Base-by-base conservation (phyloP, 2,888 invertebrate species). In the Pycnomerus fuliginosus region DNA sequence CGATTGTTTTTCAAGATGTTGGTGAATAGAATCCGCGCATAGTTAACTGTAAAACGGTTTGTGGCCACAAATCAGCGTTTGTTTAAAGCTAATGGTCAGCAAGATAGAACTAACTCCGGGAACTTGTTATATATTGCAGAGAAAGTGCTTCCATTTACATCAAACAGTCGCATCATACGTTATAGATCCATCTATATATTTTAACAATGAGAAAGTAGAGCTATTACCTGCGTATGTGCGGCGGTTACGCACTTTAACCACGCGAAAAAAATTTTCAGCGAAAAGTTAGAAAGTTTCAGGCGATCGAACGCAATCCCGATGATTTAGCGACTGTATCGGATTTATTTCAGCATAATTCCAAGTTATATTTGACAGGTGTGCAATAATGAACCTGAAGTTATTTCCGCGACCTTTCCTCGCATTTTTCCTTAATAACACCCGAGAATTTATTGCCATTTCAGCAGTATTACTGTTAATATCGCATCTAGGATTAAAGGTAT, bases 91-190 rank as follows among this genome's bases (percentile, higher is more conserved):
- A 63, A 64, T 63, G 64, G 64, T 63, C 63, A 64, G 56, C 50
- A 44, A 48, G 47, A 48, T 48, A 38, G 29, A 3, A 38, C 23
- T 20, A 50, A 36, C 35, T 35, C 46, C n/a, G n/a, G 51, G 53
- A 45, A 53, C 56, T 53, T 53, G 61, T 56, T 57, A 59, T 52
- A 57, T 44, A 42, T 43, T 36, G 36, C 11, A 35, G 68, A 68
- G 69, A 68, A 68, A 69, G 69, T 68, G 62, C 62, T 62, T 66
- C 67, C 59, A 67, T 68, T 68, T 67, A 62, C 61, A 61, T 63
- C 60, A 60, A 61, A 52, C 48, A 52, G 60, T 60, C 55, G 58
- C 62, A 58, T 63, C 62, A 54, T 62, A 60, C 58, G 61, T 64
- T 64, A 60, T 60, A 62, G 60, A 63, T 63, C 58, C 55, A 60